Base-by-base conservation (phyloP, 2,797 vertebrate species). In the Siniperca scherzeri region DNA sequence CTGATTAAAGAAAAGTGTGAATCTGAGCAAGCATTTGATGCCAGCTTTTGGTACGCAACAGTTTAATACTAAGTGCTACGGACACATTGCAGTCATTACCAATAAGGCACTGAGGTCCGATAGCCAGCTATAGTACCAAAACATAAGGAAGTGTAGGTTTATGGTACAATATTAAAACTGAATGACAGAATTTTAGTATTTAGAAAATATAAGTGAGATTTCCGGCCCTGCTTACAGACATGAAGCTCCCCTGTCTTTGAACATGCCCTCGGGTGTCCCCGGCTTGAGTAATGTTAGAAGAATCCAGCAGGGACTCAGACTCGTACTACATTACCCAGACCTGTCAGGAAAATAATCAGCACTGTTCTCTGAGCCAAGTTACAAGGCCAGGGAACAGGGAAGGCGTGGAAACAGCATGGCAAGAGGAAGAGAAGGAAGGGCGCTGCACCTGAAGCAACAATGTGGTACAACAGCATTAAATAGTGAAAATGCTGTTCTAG, bases 261-360 rank as follows among this genome's bases (percentile, higher is more conserved):
- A 81, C 68, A 22, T 77, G 36, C 40, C 68, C 69, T 53, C 38
- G 21, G 66, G 72, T 75, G 67, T 89, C 89, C 73, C 70, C 53
- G n/a, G 77, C 68, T 85, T 85, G 55, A 87, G 81, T 90, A 90
- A 90, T 83, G 81, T 70, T 72, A 44, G 16, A 91, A 83, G 80
- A 92, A 91, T 90, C 85, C 62, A 74, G 81, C 82, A 75, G 84
- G 61, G 76, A 83, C 62, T 81, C n/a, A 5, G 79, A 91, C 80
- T 91, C 85, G 75, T 46, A 56, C 67, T 50, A 70, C 82, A 87
- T 91, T 83, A 91, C 85, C 68, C 87, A 80, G 82, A 90, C 75
- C 72, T 87, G 88, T 91, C 78, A 86, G 82, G 75, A 87, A 91
- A 88, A 89, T 77, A 89, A 92, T 94, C 84, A 89, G 65, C 61